These are phyloP conservation scores for Drosophila koepferae DNA, from an alignment of 2,888 invertebrate species.

Conservation along the genomic window DNA sequence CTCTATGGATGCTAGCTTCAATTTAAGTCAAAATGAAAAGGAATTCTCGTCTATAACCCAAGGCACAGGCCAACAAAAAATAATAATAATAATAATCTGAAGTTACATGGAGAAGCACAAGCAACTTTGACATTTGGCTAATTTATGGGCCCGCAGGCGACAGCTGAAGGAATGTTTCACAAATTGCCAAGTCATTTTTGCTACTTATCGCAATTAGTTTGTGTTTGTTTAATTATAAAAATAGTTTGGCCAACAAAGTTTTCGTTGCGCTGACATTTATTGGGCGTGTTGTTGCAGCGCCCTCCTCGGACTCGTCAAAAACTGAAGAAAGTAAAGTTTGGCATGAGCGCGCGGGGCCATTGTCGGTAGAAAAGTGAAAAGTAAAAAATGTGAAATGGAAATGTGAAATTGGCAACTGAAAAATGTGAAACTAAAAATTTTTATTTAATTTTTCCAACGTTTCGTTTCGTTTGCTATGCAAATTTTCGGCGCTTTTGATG, in stretches of 20 bases:
- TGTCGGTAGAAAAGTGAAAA: constrained; percentile 49
- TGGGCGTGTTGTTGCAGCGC: constrained; percentile 44
- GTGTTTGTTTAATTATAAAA: constrained; percentile 73
- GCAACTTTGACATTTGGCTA: constrained; percentile 35
- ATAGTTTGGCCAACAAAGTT: constrained; percentile 72
- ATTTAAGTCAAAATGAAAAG: neutral
- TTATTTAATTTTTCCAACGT: constrained; percentile 68
- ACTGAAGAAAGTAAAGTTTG: constrained; percentile 54
- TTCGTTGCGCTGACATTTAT: constrained; percentile 71
- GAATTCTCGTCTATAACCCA: neutral
- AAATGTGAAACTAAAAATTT: constrained; percentile 59
- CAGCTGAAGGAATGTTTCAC: constrained; percentile 18
- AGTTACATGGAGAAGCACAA: neutral
- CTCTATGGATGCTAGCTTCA: too few relatives aligned
- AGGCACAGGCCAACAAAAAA: too few relatives aligned
- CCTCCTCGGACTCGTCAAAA: constrained; percentile 37
- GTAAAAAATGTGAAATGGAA: constrained; percentile 22
- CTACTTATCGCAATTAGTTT: constrained; percentile 71
- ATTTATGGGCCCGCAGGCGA: constrained; percentile 32
- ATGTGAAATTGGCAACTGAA: constrained; percentile 24
- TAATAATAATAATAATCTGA: too few relatives aligned
- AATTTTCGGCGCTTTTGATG: constrained; percentile 76
- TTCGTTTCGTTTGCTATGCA: constrained; percentile 80
- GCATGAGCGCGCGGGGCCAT: constrained; percentile 7
- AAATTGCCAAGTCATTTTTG: constrained; percentile 50